Base-by-base conservation (phyloP, 2,797 vertebrate genomes). In the Allochrocebus solatus region DNA sequence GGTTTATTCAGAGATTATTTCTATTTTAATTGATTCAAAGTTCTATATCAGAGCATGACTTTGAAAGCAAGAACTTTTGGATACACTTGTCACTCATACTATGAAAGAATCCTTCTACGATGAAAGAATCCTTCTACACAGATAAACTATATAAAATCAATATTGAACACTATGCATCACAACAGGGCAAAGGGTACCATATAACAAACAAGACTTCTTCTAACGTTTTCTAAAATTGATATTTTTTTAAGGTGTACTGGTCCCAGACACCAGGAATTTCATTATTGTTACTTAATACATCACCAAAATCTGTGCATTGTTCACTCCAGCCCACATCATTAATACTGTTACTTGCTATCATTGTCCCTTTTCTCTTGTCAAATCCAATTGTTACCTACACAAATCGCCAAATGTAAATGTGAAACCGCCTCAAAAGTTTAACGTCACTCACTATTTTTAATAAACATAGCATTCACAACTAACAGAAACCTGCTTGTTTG, bases 401-500 rank as follows among this genome's bases (percentile, higher is more conserved):
- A 87, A 46, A 93, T 87, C 8, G 5, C 30, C 74, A 13, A 24
- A 50, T 76, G 74, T 55, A 72, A 95, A 86, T 46, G 81, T 87
- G 36, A 89, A 94, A 61, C 55, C 30, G 43, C 67, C 79, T 81
- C 76, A 82, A 53, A 81, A 97, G 36, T 79, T 86, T 95, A 91
- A 83, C 7, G 4, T 61, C 72, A 67, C 57, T 21, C 10, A 24
- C 2, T 19, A 50, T 50, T 94, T 82, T 91, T 81, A 96, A 81
- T 84, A 88, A 96, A 91, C 57, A 72, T 13, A 80, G 14, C 16
- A 84, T 97, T 95, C 96, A 94, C 88, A 97, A 95, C 91, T 96
- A 98, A 97, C 64, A 88, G 92, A 96, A 97, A 86, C 84, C 12
- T 84, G 81, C 94, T 79, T 96, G 78, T 95, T 79, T 96, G 41